Percentiles rank a stretch among this genome's conserved stretches.
Evolutionary conservation across 2,888 invertebrate species (phyloP).

Genomic region (Polydrusus tereticollis): DNA sequence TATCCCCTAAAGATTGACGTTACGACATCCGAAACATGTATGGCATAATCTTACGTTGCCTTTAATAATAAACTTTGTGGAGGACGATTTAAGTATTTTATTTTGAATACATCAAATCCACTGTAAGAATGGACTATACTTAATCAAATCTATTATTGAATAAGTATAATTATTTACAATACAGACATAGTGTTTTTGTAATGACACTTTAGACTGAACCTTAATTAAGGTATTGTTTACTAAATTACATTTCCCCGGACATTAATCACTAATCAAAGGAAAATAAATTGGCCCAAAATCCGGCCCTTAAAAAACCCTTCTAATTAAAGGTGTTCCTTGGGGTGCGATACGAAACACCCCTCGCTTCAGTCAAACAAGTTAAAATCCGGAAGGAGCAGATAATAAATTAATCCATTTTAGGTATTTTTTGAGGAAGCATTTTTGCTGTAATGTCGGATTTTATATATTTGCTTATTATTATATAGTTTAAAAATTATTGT

Average conservation of each 20-base stretch:
- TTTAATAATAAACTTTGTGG: too few relatives aligned
- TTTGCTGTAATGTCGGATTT: too few relatives aligned
- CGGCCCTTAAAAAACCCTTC: conserved; percentile 40
- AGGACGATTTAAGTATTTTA: too few relatives aligned
- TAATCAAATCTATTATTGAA: too few relatives aligned
- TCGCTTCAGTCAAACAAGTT: conserved; percentile 86
- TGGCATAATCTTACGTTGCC: too few relatives aligned
- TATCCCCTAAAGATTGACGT: too few relatives aligned
- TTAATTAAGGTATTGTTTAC: conserved; percentile 14
- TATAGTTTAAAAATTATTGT: too few relatives aligned
- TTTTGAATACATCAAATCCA: too few relatives aligned
- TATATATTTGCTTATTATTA: too few relatives aligned
- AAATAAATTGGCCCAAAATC: conserved; percentile 43
- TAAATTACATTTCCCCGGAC: conserved; percentile 30
- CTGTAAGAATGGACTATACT: too few relatives aligned
- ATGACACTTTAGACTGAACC: background rate
- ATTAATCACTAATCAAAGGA: conserved; percentile 42
- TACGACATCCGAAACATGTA: too few relatives aligned
- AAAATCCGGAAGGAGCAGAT: conserved; percentile 42
- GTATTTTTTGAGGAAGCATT: background rate
- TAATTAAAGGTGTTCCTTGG: conserved; percentile 77
- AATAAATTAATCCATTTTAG: conserved; percentile 19
- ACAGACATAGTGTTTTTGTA: background rate
- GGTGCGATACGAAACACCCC: conserved; percentile 89
- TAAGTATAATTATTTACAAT: background rate